Evolutionary conservation across 2,113 vertebrate genomes (phyloP).

Genomic region (Hippopotamus amphibius): DNA sequence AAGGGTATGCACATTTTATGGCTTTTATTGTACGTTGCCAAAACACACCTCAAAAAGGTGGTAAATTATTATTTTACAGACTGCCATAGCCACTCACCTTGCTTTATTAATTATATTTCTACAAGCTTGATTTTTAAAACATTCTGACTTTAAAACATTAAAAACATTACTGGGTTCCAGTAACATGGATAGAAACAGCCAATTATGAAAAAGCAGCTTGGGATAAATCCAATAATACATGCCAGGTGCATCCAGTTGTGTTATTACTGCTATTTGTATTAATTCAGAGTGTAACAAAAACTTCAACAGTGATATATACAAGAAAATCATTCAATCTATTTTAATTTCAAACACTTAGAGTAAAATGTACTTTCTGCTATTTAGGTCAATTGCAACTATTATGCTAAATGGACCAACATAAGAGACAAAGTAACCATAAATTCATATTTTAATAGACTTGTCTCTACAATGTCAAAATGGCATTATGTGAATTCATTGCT

Average conservation of each 20-base stretch:
- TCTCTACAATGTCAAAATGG: conserved; percentile 73
- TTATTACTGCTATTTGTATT: conserved; percentile 74
- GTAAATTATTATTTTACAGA: conserved; percentile 17
- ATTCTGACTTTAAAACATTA: conserved; percentile 65
- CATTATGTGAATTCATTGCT: conserved; percentile 72
- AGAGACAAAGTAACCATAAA: conserved; percentile 68
- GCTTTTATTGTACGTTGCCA: background rate
- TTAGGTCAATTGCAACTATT: conserved; percentile 78
- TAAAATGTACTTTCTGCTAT: conserved; percentile 66
- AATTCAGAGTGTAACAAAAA: conserved; percentile 70
- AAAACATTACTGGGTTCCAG: conserved; percentile 47
- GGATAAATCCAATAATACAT: conserved; percentile 65
- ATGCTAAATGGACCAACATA: conserved; percentile 68
- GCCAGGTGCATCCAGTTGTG: conserved; percentile 65
- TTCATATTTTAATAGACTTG: conserved; percentile 72
- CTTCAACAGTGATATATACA: conserved; percentile 77
- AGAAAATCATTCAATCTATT: conserved; percentile 70
- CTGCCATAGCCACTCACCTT: background rate
- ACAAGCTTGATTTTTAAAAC: conserved; percentile 58
- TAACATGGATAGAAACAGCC: conserved; percentile 57
- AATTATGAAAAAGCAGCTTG: conserved; percentile 67
- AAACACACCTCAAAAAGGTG: background rate
- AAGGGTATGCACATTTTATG: background rate
- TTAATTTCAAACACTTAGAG: conserved; percentile 70
- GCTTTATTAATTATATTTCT: conserved; percentile 58